These are phyloP conservation scores for Epizoanthus fatuus DNA, from an alignment of 92 coral and sea anemone genomes.

Conservation along the genomic window DNA sequence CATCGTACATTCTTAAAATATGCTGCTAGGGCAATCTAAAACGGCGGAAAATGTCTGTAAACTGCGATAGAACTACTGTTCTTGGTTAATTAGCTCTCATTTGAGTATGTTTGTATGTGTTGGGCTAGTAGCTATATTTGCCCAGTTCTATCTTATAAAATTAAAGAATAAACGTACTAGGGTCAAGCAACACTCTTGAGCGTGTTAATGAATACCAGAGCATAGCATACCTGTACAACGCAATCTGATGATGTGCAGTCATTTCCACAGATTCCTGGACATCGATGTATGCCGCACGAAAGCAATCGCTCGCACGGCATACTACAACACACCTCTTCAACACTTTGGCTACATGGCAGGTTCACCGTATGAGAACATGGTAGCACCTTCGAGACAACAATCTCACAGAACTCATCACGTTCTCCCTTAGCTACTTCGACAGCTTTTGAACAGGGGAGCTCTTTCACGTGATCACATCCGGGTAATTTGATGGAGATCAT, in stretches of 20 bases:
- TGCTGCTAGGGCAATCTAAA: too few relatives aligned
- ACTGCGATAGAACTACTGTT: too few relatives aligned
- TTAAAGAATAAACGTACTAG: too few relatives aligned
- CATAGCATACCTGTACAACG: conserved; percentile 3
- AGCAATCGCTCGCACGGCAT: conserved; percentile 25
- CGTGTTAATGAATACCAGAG: too few relatives aligned
- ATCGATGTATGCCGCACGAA: conserved; percentile 28
- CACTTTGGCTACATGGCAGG: conserved; percentile 5
- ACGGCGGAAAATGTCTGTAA: too few relatives aligned
- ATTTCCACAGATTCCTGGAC: conserved; percentile 16
- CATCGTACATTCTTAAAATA: too few relatives aligned
- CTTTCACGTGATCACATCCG: conserved; percentile 15
- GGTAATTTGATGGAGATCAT: not conserved
- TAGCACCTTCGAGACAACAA: not conserved
- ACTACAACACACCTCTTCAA: not conserved
- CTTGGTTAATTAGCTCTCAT: too few relatives aligned
- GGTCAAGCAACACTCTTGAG: too few relatives aligned
- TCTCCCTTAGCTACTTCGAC: not conserved
- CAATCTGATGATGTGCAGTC: conserved; percentile 13
- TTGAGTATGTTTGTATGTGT: too few relatives aligned
- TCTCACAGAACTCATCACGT: conserved; percentile 1
- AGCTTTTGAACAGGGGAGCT: not conserved
- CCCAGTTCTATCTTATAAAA: too few relatives aligned
- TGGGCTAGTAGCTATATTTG: too few relatives aligned
- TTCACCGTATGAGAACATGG: not conserved